These are phyloP conservation scores for Semnopithecus entellus DNA, from an alignment of 2,113 vertebrate species.

Conservation along the genomic window DNA sequence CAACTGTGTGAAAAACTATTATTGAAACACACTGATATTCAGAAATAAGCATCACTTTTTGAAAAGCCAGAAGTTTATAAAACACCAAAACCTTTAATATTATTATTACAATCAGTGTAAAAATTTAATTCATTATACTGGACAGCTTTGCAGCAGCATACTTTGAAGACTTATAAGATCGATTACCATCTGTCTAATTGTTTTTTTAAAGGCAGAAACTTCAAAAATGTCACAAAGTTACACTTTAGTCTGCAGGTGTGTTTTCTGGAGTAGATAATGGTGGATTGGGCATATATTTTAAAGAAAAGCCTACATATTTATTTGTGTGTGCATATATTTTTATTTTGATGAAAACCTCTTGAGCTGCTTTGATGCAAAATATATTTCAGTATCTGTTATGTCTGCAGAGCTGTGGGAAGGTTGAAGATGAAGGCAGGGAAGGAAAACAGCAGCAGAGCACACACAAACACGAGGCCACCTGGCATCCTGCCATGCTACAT, in stretches of 20 bases:
- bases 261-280: neutral
- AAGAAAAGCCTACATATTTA: neutral
- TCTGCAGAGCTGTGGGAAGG: slow-evolving; percentile 56
- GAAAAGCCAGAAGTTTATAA: neutral
- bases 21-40: slow-evolving; percentile 4
- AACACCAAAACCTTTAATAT: neutral
- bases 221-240: neutral
- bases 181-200: neutral
- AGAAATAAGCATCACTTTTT: neutral
- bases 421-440: slow-evolving; percentile 27
- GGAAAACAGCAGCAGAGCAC: neutral
- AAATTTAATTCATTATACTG: neutral
- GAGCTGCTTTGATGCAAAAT: neutral
- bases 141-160: neutral
- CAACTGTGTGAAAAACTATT: neutral
- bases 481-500: slow-evolving; percentile 75
- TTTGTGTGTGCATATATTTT: neutral
- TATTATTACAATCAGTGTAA: slow-evolving; percentile 15
- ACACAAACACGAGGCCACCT: slow-evolving; percentile 22
- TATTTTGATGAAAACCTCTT: neutral
- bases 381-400: slow-evolving; percentile 40
- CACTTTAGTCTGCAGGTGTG: neutral
- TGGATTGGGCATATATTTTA: neutral
- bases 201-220: neutral
- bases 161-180: neutral